Evolutionary conservation across 92 coral and sea anemone species (phyloP).

Genomic region (Galaxea fascicularis): DNA sequence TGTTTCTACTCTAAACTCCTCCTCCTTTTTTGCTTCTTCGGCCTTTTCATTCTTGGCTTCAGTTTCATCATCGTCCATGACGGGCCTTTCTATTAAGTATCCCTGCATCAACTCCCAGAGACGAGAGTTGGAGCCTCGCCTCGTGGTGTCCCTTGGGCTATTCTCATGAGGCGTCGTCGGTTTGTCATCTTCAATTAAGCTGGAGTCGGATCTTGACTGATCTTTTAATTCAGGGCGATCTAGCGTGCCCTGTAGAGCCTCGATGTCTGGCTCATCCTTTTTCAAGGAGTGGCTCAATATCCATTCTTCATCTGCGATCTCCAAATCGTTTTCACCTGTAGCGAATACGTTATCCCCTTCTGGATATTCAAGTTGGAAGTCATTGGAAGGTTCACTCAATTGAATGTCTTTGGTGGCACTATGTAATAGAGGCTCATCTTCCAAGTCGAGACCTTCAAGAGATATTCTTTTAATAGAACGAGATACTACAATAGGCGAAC

Average conservation of each 20-base stretch:
- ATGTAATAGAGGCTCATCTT: not conserved
- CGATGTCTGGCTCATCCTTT: constrained; percentile 27
- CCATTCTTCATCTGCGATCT: constrained; percentile 33
- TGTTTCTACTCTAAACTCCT: not conserved
- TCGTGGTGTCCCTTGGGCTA: constrained; percentile 32
- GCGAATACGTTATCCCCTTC: not conserved
- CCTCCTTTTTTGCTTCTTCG: not conserved
- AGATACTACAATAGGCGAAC: constrained; percentile 24
- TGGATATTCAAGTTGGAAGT: constrained; percentile 27
- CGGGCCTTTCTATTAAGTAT: constrained; percentile 54
- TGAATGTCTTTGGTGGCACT: not conserved
- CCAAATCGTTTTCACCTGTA: not conserved
- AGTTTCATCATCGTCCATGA: constrained; percentile 26
- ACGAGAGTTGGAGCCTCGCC: constrained; percentile 48
- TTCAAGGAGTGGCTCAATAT: constrained; percentile 9
- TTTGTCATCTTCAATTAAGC: not conserved
- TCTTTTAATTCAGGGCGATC: constrained; percentile 11
- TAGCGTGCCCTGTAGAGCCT: constrained; percentile 7
- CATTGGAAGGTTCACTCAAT: constrained; percentile 13
- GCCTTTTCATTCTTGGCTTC: not conserved
- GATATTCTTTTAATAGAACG: constrained; percentile 19
- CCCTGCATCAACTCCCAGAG: constrained; percentile 58
- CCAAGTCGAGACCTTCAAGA: not conserved
- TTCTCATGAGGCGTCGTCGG: constrained; percentile 38
- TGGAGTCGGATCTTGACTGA: not conserved